Evolutionary conservation across 2,888 invertebrate species (phyloP).

Genomic region (Drosophila paramelanica): DNA sequence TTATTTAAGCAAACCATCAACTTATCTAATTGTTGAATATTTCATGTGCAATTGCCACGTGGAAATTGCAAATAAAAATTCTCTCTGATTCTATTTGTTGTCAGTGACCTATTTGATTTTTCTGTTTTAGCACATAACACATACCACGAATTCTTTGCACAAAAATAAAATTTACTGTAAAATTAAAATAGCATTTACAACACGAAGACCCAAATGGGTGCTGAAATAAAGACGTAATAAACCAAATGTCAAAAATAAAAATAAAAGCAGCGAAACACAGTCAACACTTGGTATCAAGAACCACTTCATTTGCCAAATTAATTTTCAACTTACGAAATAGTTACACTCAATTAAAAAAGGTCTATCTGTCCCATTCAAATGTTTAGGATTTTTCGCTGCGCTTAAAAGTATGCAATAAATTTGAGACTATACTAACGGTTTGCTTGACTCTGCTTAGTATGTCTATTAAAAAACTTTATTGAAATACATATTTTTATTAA

Average conservation of each 20-base stretch:
- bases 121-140: constrained; percentile 14
- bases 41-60: too few species aligned
- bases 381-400: constrained; percentile 4
- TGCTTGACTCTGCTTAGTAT: neutral
- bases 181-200: constrained; percentile 52
- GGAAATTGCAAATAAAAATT: constrained; percentile 38
- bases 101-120: constrained; percentile 10
- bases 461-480: constrained; percentile 3
- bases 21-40: neutral
- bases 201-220: constrained; percentile 25
- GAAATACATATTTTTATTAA: constrained; percentile 17
- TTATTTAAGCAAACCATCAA: neutral
- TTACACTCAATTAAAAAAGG: neutral
- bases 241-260: constrained; percentile 67
- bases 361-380: too few species aligned
- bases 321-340: neutral
- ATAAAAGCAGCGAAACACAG: constrained; percentile 24
- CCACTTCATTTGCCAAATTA: neutral
- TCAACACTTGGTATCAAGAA: constrained; percentile 9
- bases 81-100: constrained; percentile 20
- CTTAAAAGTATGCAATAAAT: constrained; percentile 60
- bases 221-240: constrained; percentile 68
- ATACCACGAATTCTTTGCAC: constrained; percentile 59
- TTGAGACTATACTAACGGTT: constrained; percentile 22
- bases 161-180: constrained; percentile 43